Evolutionary conservation across 2,113 vertebrate genomes (phyloP).

Genomic region (Blennius ocellaris): DNA sequence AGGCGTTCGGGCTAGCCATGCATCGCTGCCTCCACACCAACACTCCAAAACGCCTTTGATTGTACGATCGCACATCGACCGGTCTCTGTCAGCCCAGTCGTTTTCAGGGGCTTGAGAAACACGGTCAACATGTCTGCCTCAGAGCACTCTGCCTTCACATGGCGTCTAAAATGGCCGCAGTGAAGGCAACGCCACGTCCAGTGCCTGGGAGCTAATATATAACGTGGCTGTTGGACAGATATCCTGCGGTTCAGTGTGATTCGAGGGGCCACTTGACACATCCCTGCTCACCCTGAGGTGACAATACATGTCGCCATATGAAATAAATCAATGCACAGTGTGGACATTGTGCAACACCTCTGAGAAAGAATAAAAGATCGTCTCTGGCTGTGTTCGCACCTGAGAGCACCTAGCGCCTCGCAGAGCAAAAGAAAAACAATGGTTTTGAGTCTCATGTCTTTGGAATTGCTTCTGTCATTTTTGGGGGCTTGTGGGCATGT

Average conservation of each 20-base stretch:
- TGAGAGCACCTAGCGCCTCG: too few species aligned
- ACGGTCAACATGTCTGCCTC: conserved; percentile 39
- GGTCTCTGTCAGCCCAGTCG: conserved; percentile 38
- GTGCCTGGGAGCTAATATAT: conserved; percentile 25
- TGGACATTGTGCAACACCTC: neutral
- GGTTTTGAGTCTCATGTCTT: too few species aligned
- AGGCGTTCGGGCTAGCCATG: conserved; percentile 47
- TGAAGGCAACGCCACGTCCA: neutral
- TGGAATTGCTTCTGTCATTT: too few species aligned
- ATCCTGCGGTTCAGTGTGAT: neutral
- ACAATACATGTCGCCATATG: neutral
- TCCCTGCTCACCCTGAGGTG: conserved; percentile 11
- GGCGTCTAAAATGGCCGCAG: conserved; percentile 40
- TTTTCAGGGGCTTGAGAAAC: conserved; percentile 47
- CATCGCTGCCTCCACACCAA: conserved; percentile 25
- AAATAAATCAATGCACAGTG: conserved; percentile 11
- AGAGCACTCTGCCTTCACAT: conserved; percentile 29
- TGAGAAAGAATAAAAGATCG: neutral
- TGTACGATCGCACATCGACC: conserved; percentile 49
- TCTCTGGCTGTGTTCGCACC: too few species aligned
- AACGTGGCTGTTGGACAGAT: neutral
- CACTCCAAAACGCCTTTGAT: conserved; percentile 51
- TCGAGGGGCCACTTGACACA: neutral
- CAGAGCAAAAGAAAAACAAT: too few species aligned
- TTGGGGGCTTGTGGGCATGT: too few species aligned